A percentile compares a stretch with the other conserved stretches of the same genome.
phyloP scores from a whole-genome alignment of 2,113 vertebrate genomes.

The Crotophaga sulcirostris region DNA sequence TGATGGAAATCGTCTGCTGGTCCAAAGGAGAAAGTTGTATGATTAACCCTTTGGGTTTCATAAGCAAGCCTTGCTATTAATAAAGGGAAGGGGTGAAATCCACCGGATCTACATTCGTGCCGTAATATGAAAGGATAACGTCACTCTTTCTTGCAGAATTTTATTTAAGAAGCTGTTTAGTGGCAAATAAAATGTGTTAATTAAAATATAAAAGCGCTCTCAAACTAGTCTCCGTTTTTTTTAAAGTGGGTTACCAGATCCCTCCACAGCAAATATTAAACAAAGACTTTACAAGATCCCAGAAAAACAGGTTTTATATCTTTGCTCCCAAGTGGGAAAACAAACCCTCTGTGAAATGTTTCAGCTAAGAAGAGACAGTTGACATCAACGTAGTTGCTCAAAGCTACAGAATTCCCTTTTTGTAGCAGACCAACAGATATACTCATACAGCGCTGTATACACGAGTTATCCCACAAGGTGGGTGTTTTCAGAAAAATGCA shows the following conservation, averaged over 20 bases:
- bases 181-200: constrained; percentile 67
- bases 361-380: background rate
- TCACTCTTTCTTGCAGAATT: background rate
- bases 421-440: background rate
- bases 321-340: background rate
- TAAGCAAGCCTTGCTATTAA: background rate
- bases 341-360: background rate
- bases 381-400: background rate
- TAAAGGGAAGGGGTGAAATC: background rate
- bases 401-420: background rate
- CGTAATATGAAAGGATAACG: background rate
- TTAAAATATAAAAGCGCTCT: constrained; percentile 46
- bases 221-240: background rate
- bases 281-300: background rate
- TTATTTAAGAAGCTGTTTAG: constrained; percentile 52
- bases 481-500: background rate
- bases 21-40: constrained; percentile 40
- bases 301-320: background rate
- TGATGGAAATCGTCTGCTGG: constrained; percentile 40
- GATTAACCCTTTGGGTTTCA: constrained; percentile 40
- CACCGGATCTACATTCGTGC: background rate
- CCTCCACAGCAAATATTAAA: background rate
- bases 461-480: fast-evolving
- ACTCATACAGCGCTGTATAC: fast-evolving
- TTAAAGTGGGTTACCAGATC: background rate